Evolutionary conservation across 1,140 invertebrate genomes (phyloP).

Genomic region (Calycopis cecrops): DNA sequence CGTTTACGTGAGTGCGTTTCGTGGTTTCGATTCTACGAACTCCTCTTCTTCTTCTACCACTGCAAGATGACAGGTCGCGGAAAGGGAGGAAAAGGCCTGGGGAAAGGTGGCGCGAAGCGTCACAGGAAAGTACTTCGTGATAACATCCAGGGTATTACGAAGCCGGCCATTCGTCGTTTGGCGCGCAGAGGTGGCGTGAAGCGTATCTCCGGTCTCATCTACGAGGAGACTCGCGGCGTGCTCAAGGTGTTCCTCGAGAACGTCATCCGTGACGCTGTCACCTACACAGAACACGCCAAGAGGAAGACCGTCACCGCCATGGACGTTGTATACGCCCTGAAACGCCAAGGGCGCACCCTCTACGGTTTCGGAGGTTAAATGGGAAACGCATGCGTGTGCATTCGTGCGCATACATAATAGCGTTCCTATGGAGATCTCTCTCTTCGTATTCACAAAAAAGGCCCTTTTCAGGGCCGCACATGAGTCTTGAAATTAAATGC

Average conservation of each 20-base stretch:
- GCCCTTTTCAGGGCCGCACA: no score
- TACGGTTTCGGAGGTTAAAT: slow-evolving; percentile 79
- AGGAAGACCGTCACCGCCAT: slow-evolving; percentile 90
- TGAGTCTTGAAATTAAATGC: no score
- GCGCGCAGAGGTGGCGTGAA: slow-evolving; percentile 82
- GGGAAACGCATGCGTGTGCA: no score
- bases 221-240: slow-evolving; percentile 43
- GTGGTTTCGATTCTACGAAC: no score
- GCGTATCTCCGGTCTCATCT: slow-evolving; percentile 70
- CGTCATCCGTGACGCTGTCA: slow-evolving; percentile 88
- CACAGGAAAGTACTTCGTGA: slow-evolving; percentile 78
- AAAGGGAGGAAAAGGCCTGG: slow-evolving; percentile 50
- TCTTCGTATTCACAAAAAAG: no score
- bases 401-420: no score
- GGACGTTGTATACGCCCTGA: slow-evolving; percentile 84
- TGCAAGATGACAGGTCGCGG: slow-evolving; percentile 55
- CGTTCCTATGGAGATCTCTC: no score
- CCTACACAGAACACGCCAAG: slow-evolving; percentile 67
- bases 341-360: slow-evolving; percentile 76
- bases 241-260: slow-evolving; percentile 89
- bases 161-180: slow-evolving; percentile 46
- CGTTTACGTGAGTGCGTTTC: no score
- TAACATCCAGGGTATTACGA: slow-evolving; percentile 50
- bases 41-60: no score
- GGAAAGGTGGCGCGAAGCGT: slow-evolving; percentile 57